Evolutionary conservation across 2,113 vertebrate genomes (phyloP).

Genomic region (Notarius lentiginosus): DNA sequence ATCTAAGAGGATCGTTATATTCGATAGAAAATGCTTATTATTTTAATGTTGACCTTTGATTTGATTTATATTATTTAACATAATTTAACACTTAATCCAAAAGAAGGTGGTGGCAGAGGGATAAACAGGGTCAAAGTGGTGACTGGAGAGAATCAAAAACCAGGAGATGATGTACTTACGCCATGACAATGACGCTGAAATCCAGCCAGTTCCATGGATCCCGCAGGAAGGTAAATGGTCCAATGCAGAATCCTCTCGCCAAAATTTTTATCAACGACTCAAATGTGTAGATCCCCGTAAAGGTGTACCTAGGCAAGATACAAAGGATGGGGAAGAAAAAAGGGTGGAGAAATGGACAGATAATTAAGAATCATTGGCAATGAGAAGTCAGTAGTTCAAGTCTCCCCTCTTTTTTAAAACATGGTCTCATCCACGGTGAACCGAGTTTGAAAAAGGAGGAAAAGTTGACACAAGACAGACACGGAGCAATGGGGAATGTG

Average conservation of each 20-base stretch:
- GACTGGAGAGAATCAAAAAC: background rate
- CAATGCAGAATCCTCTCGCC: slow-evolving; percentile 93
- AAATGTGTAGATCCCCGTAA: slow-evolving; percentile 98
- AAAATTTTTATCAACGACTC: slow-evolving; percentile 97
- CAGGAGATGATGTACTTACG: slow-evolving; percentile 80
- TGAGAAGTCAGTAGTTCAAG: background rate
- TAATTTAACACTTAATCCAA: slow-evolving; percentile 1
- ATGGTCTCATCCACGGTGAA: slow-evolving; percentile 18
- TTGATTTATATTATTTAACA: background rate
- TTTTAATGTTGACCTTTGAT: background rate
- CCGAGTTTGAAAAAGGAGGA: slow-evolving; percentile 29
- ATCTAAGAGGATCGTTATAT: background rate
- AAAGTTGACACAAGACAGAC: slow-evolving; percentile 35
- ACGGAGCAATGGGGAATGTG: slow-evolving; percentile 4
- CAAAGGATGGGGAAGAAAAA: slow-evolving; percentile 24
- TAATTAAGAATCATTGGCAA: background rate
- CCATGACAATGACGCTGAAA: slow-evolving; percentile 98
- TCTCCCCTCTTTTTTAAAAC: background rate
- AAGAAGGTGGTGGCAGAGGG: background rate
- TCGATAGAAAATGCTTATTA: background rate
- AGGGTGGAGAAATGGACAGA: slow-evolving; percentile 21
- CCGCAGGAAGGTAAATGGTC: slow-evolving; percentile 93
- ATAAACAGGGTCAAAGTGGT: slow-evolving; percentile 20
- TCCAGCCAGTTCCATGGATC: slow-evolving; percentile 99
- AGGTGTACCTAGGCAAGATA: slow-evolving; percentile 85